Evolutionary conservation across 1,140 invertebrate genomes (phyloP).

Genomic region (Trichoplusia ni): DNA sequence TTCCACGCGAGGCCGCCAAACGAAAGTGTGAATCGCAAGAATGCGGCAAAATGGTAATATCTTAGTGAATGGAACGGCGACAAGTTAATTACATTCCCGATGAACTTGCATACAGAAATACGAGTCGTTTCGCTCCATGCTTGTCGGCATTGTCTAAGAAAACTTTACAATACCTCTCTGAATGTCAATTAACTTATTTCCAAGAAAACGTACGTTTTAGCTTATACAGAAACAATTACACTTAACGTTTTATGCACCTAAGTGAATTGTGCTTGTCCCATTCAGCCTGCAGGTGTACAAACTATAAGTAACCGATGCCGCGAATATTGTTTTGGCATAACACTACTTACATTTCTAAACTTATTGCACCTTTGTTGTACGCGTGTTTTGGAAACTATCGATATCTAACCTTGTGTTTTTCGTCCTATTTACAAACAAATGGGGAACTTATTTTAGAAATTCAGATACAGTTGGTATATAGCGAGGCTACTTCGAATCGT

Average conservation of each 20-base stretch:
- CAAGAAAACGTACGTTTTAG: background rate
- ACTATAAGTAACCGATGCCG: too few species aligned
- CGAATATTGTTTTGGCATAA: too few species aligned
- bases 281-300: background rate
- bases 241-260: too few species aligned
- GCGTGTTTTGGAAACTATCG: too few species aligned
- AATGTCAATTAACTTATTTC: background rate
- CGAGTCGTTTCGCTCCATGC: background rate
- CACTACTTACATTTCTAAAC: too few species aligned
- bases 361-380: too few species aligned
- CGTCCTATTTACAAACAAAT: too few species aligned
- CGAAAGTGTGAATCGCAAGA: background rate
- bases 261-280: background rate
- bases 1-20: background rate
- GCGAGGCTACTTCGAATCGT: too few species aligned
- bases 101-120: background rate
- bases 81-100: background rate
- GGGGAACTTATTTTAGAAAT: too few species aligned
- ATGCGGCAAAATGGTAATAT: background rate
- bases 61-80: background rate
- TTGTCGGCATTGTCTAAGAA: slow-evolving; percentile 4
- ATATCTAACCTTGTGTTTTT: too few species aligned
- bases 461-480: too few species aligned
- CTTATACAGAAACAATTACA: background rate
- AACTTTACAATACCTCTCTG: slow-evolving; percentile 2